Base-by-base conservation (phyloP, 2,888 invertebrate genomes). In the Anodontia alba region DNA sequence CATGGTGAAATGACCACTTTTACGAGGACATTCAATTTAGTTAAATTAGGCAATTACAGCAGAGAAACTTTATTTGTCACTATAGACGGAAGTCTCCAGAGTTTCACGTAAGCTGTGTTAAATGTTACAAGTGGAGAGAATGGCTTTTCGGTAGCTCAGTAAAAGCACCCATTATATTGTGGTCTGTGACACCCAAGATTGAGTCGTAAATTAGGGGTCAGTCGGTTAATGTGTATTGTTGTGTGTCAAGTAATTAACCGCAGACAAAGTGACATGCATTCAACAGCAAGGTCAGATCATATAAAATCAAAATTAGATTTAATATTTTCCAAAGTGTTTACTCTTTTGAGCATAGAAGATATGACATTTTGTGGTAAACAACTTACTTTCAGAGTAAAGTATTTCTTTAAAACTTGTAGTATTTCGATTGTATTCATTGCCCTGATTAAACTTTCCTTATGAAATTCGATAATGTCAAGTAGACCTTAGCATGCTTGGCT, bases 211-310 rank as follows among this genome's bases (percentile, higher is more conserved):
- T 62, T 62, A 62, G 33, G 33, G 62, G 62, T 31, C 33, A 62
- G 62, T 31, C 62, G 62, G 62, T 62, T 62, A 33, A 62, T n/a
- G 62, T 33, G 62, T 62, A 62, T 62, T 62, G 62, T 62, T 7
- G 62, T 8, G 7, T 17, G 10, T 62, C 23, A 33, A 33, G 33
- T 38, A 68, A 75, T 75, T 68, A 68, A 51, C 38, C 31, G 33
- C 42, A 20, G 54, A 66, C 26, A 31, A 74, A 74, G 33, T 74
- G 74, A 74, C 74, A 74, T 31, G 75, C 49, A 36, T 51, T 46
- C 23, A 68, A 8, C 67, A 26, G 17, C 26, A 36, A 51, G 33
- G 29, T 62, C 23, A 33, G 33, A 62, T 17, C 17, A 33, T 62
- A 62, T 31, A 62, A 62, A 62, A 33, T 62, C 29, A 8, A 29